A percentile compares a stretch with the other conserved stretches of the same genome.
Conservation (phyloP, 2,797 vertebrate genomes). For the Crenichthys baileyi region DNA sequence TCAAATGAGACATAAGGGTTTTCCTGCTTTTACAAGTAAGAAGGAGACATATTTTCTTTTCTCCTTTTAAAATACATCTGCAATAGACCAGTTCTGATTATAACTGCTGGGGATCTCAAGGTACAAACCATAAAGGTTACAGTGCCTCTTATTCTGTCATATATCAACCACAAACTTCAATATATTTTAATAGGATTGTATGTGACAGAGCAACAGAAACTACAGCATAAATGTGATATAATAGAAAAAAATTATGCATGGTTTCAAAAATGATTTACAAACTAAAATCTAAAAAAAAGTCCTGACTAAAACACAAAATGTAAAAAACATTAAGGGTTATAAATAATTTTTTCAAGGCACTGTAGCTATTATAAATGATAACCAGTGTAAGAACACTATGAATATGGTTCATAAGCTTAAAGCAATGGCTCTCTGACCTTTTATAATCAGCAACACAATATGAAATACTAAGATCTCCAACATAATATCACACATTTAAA, state of each 20-base stretch:
- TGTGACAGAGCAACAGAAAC: no score
- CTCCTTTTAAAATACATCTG: conserved; percentile 18
- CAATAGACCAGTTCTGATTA: conserved; percentile 34
- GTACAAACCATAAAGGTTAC: conserved; percentile 21
- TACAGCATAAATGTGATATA: no score
- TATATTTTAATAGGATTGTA: no score
- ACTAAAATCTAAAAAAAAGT: neutral
- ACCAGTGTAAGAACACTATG: neutral
- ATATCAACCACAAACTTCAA: neutral
- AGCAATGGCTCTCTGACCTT: neutral
- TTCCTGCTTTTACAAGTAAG: neutral
- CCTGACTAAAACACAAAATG: neutral
- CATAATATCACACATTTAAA: neutral
- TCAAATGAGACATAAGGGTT: neutral
- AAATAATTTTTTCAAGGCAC: neutral
- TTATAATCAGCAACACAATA: neutral
- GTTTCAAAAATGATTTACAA: neutral
- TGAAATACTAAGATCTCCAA: neutral
- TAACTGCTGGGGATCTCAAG: conserved; percentile 34
- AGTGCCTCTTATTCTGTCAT: neutral
- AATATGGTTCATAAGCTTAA: neutral
- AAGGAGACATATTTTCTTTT: neutral
- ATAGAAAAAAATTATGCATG: no score
- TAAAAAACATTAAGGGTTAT: neutral
- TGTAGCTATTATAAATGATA: neutral